Conservation (phyloP, 2,797 vertebrate genomes). For the Enteromius paludinosus region DNA sequence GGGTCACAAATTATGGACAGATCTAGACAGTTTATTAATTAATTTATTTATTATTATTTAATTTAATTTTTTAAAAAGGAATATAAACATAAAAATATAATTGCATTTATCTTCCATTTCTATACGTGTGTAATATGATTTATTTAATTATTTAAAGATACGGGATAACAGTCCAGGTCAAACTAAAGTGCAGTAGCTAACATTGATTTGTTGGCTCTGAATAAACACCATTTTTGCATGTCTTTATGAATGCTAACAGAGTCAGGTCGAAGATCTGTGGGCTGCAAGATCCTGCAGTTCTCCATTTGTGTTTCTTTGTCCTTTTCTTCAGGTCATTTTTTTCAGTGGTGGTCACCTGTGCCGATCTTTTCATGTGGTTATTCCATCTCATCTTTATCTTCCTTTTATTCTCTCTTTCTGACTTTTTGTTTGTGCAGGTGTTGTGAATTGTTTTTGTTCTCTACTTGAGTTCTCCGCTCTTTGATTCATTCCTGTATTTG, state of each 20-base stretch:
- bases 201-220: background rate
- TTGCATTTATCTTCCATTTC: background rate
- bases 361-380: constrained; percentile 21
- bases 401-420: constrained; percentile 4
- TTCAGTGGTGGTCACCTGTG: constrained; percentile 55
- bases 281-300: constrained; percentile 53
- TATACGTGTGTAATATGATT: background rate
- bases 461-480: background rate
- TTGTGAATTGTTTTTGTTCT: constrained; percentile 13
- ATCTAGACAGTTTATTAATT: background rate
- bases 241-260: background rate
- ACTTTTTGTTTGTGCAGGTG: constrained; percentile 8
- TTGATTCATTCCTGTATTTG: constrained; percentile 10
- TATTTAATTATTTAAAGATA: background rate
- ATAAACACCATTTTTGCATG: background rate
- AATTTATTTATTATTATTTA: too few species aligned
- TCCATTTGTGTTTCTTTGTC: constrained; percentile 55
- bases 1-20: background rate
- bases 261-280: constrained; percentile 61
- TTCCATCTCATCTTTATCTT: constrained; percentile 16
- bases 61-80: too few species aligned
- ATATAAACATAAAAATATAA: background rate
- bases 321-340: background rate
- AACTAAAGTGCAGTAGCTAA: background rate
- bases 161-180: background rate